Evolutionary conservation across 2,113 vertebrate genomes (phyloP).

Genomic region (Salvelinus fontinalis): DNA sequence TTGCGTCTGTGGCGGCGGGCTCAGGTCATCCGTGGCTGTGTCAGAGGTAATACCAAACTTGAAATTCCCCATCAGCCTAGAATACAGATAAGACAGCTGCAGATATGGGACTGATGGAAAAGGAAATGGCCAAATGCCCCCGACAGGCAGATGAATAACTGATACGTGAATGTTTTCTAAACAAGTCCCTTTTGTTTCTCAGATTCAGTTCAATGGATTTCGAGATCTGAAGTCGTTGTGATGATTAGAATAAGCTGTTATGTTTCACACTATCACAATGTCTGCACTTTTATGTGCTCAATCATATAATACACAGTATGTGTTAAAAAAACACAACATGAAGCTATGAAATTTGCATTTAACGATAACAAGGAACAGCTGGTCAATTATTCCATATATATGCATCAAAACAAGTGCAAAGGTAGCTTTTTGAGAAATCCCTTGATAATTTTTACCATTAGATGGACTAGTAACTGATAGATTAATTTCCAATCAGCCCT

Average conservation of each 20-base stretch:
- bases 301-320: no score
- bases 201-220: conserved; percentile 12
- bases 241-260: background rate
- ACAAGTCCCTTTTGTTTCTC: conserved; percentile 35
- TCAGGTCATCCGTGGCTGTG: conserved; percentile 65
- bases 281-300: no score
- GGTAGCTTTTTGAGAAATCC: background rate
- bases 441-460: background rate
- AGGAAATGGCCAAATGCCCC: conserved; percentile 60
- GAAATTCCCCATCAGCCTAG: conserved; percentile 69
- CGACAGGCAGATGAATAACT: conserved; percentile 53
- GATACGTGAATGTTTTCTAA: conserved; percentile 53
- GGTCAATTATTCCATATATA: background rate
- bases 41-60: conserved; percentile 70
- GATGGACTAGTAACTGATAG: background rate
- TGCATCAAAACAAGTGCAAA: no score
- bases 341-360: no score
- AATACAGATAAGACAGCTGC: conserved; percentile 72
- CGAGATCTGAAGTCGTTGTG: conserved; percentile 8
- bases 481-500: conserved; percentile 55
- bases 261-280: no score
- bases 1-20: conserved; percentile 16
- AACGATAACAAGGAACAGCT: no score
- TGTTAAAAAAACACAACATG: no score
- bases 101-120: conserved; percentile 70